Percentiles rank a stretch among this genome's conserved stretches.
Evolutionary conservation across 2,113 vertebrate genomes (phyloP).

Genomic region (Triplophysa rosa): DNA sequence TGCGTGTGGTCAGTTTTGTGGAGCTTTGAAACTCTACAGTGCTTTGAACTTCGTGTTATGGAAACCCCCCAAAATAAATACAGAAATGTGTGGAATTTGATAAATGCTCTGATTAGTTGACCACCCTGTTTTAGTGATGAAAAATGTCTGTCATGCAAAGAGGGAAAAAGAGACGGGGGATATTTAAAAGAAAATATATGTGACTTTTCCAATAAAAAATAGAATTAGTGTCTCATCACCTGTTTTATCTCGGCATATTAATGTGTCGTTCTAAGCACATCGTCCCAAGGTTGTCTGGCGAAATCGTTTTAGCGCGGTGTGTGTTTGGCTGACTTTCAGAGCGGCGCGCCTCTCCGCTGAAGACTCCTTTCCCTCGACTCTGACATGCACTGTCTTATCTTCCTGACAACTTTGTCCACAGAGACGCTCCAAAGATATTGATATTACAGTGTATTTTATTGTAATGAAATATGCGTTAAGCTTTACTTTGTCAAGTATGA

Average conservation of each 20-base stretch:
- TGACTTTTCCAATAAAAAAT: conserved; percentile 38
- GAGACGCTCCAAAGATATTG: conserved; percentile 51
- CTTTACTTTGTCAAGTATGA: conserved; percentile 41
- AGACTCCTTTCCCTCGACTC: conserved; percentile 22
- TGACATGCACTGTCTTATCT: conserved; percentile 48
- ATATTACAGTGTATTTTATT: conserved; percentile 49
- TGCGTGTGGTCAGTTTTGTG: conserved; percentile 22
- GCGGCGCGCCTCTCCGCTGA: conserved; percentile 18
- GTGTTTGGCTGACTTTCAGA: conserved; percentile 42
- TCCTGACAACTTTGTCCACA: conserved; percentile 46
- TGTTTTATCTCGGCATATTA: conserved; percentile 42
- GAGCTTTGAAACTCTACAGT: neutral
- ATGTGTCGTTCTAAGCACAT: conserved; percentile 49
- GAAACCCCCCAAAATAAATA: conserved; percentile 27
- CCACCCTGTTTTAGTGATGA: conserved; percentile 42
- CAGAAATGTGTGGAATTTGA: conserved; percentile 47
- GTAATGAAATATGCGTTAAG: conserved; percentile 37
- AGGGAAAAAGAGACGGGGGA: conserved; percentile 6
- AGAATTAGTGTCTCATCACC: conserved; percentile 50
- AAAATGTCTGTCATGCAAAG: neutral
- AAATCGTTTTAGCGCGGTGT: conserved; percentile 29
- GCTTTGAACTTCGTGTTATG: conserved; percentile 1
- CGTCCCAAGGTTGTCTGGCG: conserved; percentile 51
- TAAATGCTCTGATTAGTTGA: conserved; percentile 42
- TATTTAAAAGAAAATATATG: conserved; percentile 21